Evolutionary conservation across 2,113 vertebrate genomes (phyloP).

Genomic region (Uria aalge): DNA sequence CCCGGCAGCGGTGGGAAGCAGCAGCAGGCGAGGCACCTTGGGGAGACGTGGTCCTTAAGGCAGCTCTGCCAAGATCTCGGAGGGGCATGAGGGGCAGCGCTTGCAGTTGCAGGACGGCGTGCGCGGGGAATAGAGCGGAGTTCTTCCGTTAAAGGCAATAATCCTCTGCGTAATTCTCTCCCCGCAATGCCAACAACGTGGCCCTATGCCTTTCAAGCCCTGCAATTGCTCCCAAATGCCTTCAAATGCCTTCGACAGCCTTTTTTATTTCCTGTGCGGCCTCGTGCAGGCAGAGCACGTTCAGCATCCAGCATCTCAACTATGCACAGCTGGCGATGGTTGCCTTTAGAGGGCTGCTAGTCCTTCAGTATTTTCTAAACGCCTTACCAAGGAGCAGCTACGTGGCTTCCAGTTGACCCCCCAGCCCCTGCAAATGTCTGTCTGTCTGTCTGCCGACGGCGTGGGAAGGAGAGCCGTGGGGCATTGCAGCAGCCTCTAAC

Average conservation of each 20-base stretch:
- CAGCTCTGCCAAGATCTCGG: background rate
- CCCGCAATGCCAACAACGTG: background rate
- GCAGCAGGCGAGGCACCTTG: background rate
- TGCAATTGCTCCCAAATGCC: background rate
- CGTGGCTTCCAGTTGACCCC: background rate
- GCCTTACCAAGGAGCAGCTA: background rate
- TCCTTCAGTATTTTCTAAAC: background rate
- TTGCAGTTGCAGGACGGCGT: background rate
- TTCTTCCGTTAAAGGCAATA: background rate
- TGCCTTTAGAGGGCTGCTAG: background rate
- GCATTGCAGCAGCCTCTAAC: background rate
- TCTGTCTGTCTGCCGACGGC: background rate
- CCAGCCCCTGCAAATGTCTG: background rate
- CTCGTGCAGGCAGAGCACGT: background rate
- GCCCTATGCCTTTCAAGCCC: background rate
- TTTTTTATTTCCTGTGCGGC: background rate
- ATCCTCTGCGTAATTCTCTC: background rate
- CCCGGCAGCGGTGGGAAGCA: background rate
- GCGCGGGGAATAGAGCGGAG: background rate
- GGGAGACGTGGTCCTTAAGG: background rate
- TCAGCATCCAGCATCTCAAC: background rate
- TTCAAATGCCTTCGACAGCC: background rate
- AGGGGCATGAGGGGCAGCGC: background rate
- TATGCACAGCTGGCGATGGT: accelerated
- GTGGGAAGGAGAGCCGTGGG: background rate